phyloP scores from a whole-genome alignment of 1,140 invertebrate genomes.

The Capitella teleta region DNA sequence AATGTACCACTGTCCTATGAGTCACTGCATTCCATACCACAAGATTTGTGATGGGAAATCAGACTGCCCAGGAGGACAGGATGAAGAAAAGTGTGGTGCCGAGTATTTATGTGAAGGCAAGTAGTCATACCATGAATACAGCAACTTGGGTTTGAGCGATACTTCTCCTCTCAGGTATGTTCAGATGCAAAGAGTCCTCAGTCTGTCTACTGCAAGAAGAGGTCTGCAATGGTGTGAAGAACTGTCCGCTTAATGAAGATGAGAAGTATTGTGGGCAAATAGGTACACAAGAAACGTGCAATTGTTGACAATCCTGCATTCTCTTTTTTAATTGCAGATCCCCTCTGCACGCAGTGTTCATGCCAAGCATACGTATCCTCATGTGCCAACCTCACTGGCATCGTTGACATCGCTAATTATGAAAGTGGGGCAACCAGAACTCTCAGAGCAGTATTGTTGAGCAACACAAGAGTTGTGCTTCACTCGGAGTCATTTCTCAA shows the following conservation, averaged over 20 bases:
- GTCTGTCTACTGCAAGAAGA: constrained; percentile 7
- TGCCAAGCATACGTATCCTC: background rate
- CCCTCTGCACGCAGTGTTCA: background rate
- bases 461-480: too few species aligned
- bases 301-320: too few species aligned
- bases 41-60: constrained; percentile 19
- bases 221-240: constrained; percentile 11
- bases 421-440: too few species aligned
- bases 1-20: constrained; percentile 3
- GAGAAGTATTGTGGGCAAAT: constrained; percentile 11
- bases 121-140: too few species aligned
- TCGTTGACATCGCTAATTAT: too few species aligned
- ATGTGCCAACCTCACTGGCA: too few species aligned
- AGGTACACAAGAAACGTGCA: too few species aligned
- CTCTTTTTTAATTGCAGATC: too few species aligned
- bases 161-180: background rate
- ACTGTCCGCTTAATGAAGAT: constrained; percentile 16
- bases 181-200: background rate
- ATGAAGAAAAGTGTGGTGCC: constrained; percentile 23
- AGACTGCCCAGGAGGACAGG: constrained; percentile 40
- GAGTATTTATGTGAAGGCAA: background rate
- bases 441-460: too few species aligned
- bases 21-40: constrained; percentile 15
- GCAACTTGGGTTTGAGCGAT: too few species aligned
- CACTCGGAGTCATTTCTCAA: too few species aligned